Evolutionary conservation across 92 coral and sea anemone genomes (phyloP), one percentile per base, ranked within the genome.

Genomic region (Pocillopora meandrina): DNA sequence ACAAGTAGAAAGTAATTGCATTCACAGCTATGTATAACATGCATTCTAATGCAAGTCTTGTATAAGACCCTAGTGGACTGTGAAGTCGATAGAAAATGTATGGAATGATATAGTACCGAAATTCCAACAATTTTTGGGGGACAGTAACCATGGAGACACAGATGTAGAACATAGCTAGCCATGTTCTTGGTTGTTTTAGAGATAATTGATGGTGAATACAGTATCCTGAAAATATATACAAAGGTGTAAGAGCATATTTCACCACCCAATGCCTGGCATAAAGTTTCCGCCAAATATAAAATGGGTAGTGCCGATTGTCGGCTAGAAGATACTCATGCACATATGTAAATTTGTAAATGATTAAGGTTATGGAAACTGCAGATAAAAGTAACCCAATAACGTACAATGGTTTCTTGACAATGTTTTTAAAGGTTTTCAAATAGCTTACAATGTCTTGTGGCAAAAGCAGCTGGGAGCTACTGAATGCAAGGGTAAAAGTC

Each of bases 301-400:
- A 97, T 12, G 98, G 91, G 76, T 91, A 97, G 87, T 97, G 99
- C 33, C 99, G 96, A 85, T 97, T 97, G 75, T 97, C 99, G 8
- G 99, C 97, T 15, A 95, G 88, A 26, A 94, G 87, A 77, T 97
- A 97, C 15, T 89, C 82, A 84, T 97, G 99, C 14, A 97, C 88
- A 78, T 91, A 88, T 14, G 99, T 97, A 70, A 89, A 93, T 70
- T 91, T 87, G 57, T 86, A 83, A 72, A 97, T 76, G 16, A 90
- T 79, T 12, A 82, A 68, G 70, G 85, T 18, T 61, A 92, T 81
- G 63, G 83, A 4, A 0, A 88, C 57, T 6, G 85, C 57, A 16
- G 70, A 47, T 42, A 86, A 69, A 36, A 88, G n/a, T 10, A 82
- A 19, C 12, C 74, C 75, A 23, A 92, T 21, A 26, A 92, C 14